Evolutionary conservation across 2,888 invertebrate genomes (phyloP).

Genomic region (Alloplasta piceator): DNA sequence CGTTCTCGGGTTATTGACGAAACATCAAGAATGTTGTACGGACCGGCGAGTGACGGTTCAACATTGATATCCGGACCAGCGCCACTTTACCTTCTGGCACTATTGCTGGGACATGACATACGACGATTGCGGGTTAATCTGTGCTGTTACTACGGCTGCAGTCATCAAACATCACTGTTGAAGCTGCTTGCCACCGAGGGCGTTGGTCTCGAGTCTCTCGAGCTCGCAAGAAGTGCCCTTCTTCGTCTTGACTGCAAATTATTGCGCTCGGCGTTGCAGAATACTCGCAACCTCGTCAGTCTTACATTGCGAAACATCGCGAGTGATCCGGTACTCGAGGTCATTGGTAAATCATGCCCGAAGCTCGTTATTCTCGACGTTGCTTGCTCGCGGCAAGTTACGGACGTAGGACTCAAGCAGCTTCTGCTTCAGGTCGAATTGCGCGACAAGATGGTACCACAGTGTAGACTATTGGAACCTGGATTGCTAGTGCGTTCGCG

Average conservation of each 20-base stretch:
- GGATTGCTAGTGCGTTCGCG: slow-evolving; percentile 11
- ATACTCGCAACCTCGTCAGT: slow-evolving; percentile 79
- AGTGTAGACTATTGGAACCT: background rate
- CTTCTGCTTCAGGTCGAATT: slow-evolving; percentile 81
- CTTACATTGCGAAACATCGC: slow-evolving; percentile 83
- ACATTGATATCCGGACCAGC: slow-evolving; percentile 81
- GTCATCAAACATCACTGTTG: slow-evolving; percentile 82
- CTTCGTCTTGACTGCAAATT: slow-evolving; percentile 81
- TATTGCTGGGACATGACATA: slow-evolving; percentile 82
- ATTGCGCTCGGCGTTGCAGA: slow-evolving; percentile 79
- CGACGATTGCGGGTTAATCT: slow-evolving; percentile 81
- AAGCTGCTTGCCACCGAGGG: slow-evolving; percentile 81
- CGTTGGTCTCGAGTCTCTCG: slow-evolving; percentile 80
- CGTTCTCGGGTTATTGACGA: slow-evolving; percentile 81
- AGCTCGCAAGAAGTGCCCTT: slow-evolving; percentile 81
- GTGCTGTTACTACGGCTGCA: slow-evolving; percentile 84
- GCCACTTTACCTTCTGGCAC: slow-evolving; percentile 80
- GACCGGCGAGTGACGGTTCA: slow-evolving; percentile 79
- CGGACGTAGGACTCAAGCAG: slow-evolving; percentile 81
- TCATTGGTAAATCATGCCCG: slow-evolving; percentile 82
- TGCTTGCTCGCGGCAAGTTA: slow-evolving; percentile 82
- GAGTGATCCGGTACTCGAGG: slow-evolving; percentile 80
- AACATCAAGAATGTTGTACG: slow-evolving; percentile 80
- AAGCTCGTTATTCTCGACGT: slow-evolving; percentile 81
- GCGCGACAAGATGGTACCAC: slow-evolving; percentile 75